These are phyloP conservation scores for Lutjanus campechanus DNA, from an alignment of 2,797 vertebrate genomes.

Conservation along the genomic window DNA sequence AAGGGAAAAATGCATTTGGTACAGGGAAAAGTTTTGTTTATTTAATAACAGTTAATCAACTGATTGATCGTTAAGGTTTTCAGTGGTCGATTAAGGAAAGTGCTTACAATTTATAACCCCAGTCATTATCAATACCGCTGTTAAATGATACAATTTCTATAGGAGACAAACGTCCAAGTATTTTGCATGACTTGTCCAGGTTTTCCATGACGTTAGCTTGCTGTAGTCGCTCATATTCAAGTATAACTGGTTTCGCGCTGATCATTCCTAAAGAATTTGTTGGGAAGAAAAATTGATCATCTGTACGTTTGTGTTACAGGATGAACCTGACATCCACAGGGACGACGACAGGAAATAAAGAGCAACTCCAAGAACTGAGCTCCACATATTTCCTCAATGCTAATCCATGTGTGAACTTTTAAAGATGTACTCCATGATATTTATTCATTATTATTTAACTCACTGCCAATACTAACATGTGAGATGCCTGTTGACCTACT, in stretches of 20 bases:
- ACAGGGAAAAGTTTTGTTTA: too few relatives aligned
- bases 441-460: constrained; percentile 53
- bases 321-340: constrained; percentile 65
- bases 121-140: too few relatives aligned
- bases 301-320: constrained; percentile 65
- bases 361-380: neutral
- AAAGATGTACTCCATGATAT: constrained; percentile 13
- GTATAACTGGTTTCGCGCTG: neutral
- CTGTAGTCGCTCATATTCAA: neutral
- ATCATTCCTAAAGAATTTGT: neutral
- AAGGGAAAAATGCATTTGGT: too few relatives aligned
- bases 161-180: neutral
- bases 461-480: constrained; percentile 12
- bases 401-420: neutral
- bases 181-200: neutral
- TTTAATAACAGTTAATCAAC: too few relatives aligned
- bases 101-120: too few relatives aligned
- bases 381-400: neutral
- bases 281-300: neutral
- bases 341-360: constrained; percentile 57
- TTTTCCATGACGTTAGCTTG: neutral
- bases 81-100: too few relatives aligned
- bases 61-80: too few relatives aligned
- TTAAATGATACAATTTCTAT: neutral
- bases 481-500: constrained; percentile 37